Evolutionary conservation across 2,888 invertebrate genomes (phyloP).

Genomic region (Amblyjoppa proteus): DNA sequence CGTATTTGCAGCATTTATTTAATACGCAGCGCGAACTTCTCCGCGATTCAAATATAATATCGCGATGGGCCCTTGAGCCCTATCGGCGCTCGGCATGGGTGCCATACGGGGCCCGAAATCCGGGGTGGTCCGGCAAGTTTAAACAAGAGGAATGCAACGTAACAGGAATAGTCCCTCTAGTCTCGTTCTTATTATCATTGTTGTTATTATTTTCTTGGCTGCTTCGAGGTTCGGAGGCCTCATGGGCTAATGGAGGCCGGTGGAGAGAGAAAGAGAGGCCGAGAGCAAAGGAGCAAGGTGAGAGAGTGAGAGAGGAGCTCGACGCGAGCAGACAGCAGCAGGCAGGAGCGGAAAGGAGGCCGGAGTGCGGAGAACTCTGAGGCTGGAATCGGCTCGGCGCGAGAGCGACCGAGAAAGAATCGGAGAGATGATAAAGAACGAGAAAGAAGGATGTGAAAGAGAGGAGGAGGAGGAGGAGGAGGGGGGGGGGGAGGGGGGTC

Average conservation of each 20-base stretch:
- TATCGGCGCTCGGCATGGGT: constrained; percentile 79
- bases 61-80: constrained; percentile 44
- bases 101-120: constrained; percentile 76
- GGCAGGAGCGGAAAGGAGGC: constrained; percentile 67
- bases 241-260: constrained; percentile 77
- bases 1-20: constrained; percentile 7
- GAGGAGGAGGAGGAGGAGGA: constrained; percentile 44
- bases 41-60: constrained; percentile 48
- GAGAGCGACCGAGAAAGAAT: constrained; percentile 67
- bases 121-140: constrained; percentile 84
- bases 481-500: constrained; percentile 43
- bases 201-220: constrained; percentile 77
- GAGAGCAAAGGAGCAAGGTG: constrained; percentile 58
- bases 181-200: constrained; percentile 79
- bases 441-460: constrained; percentile 48
- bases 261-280: constrained; percentile 61
- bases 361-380: constrained; percentile 53
- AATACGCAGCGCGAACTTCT: constrained; percentile 50
- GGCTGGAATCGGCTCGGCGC: constrained; percentile 34
- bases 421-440: constrained; percentile 51
- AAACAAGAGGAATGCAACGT: constrained; percentile 83
- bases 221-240: constrained; percentile 71
- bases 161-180: constrained; percentile 83
- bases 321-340: constrained; percentile 62
- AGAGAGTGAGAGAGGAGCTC: constrained; percentile 55